Conservation (phyloP, 2,888 invertebrate species). For the Andrena trimmerana region DNA sequence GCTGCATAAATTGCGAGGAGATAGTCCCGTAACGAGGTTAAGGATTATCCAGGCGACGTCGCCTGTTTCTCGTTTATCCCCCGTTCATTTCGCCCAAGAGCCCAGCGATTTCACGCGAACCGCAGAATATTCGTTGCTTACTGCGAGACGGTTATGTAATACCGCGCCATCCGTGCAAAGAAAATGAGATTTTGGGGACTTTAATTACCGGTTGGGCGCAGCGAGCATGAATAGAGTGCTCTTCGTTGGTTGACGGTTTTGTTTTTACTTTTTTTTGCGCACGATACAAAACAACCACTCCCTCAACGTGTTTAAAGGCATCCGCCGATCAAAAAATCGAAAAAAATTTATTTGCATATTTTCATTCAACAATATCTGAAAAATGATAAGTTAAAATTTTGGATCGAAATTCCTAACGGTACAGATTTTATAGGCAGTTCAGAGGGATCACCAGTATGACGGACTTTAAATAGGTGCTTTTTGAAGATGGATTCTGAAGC, state of each 20-base stretch:
- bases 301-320: too few species aligned
- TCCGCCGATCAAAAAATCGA: too few species aligned
- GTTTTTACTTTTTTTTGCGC: not conserved
- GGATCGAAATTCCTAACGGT: too few species aligned
- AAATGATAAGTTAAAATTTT: too few species aligned
- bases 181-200: constrained; percentile 36
- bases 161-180: not conserved
- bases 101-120: constrained; percentile 15
- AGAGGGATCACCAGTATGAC: too few species aligned
- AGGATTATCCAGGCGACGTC: constrained; percentile 51
- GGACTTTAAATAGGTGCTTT: too few species aligned
- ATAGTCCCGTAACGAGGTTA: constrained; percentile 57
- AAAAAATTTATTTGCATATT: too few species aligned
- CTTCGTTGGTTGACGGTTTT: not conserved
- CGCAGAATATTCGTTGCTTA: constrained; percentile 34
- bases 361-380: too few species aligned
- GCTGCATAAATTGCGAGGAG: constrained; percentile 49
- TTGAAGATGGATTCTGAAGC: too few species aligned
- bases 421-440: too few species aligned
- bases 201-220: constrained; percentile 18
- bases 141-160: not conserved
- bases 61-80: constrained; percentile 46
- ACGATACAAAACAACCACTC: too few species aligned
- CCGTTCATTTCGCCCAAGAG: constrained; percentile 37
- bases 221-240: too few species aligned